Percentiles rank a stretch among this genome's conserved stretches.
These are phyloP conservation scores for Xyrichtys novacula DNA, from an alignment of 2,797 vertebrate species.

Conservation along the genomic window DNA sequence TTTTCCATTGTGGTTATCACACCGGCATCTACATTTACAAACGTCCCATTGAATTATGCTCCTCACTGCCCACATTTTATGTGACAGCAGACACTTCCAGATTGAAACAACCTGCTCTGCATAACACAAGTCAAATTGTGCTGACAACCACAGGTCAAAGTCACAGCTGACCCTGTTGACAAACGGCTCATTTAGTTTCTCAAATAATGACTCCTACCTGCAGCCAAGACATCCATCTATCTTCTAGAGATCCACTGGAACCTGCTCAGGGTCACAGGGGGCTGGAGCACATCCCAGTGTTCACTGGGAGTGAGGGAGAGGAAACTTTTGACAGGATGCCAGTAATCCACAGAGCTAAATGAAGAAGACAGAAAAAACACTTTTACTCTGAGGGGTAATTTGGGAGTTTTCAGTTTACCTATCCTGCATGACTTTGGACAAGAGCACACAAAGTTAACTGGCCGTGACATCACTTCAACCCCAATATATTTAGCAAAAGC, in stretches of 20 bases:
- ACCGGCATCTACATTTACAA: conserved; percentile 8
- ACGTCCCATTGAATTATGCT: conserved; percentile 25
- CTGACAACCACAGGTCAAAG: conserved; percentile 60
- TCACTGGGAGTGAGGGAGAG: conserved; percentile 1
- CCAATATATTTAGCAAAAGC: neutral
- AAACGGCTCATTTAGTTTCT: conserved; percentile 63
- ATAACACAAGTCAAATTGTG: conserved; percentile 51
- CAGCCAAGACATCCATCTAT: conserved; percentile 66
- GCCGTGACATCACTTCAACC: neutral
- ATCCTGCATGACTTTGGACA: conserved; percentile 10
- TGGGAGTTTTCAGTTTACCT: neutral
- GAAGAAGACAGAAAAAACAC: conserved; percentile 26
- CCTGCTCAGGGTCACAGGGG: conserved; percentile 51
- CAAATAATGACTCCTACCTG: conserved; percentile 54
- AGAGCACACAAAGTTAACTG: neutral
- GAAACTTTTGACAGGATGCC: conserved; percentile 8
- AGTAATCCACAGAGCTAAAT: conserved; percentile 11
- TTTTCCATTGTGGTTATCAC: neutral
- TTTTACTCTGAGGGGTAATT: neutral
- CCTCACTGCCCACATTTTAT: conserved; percentile 1
- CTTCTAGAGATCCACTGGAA: conserved; percentile 42
- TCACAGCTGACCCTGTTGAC: conserved; percentile 59
- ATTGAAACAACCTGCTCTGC: conserved; percentile 53
- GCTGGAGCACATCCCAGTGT: conserved; percentile 39
- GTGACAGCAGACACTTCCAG: conserved; percentile 28